Evolutionary conservation across 2,888 invertebrate species (phyloP), one percentile per base, ranked within the genome.

Genomic region (Zaprionus lineosus): DNA sequence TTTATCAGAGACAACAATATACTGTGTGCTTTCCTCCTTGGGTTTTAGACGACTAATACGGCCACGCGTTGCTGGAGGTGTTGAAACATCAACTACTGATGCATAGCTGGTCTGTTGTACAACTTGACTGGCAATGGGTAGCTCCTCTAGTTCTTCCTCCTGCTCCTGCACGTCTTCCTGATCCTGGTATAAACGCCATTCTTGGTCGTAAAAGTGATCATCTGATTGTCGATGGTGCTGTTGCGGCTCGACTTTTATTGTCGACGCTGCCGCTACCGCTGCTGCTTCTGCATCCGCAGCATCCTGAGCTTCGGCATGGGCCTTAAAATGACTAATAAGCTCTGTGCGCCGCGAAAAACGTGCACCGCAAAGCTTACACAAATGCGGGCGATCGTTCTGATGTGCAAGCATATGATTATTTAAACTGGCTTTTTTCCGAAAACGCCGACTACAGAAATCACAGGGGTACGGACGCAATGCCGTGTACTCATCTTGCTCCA

Each of bases 371-470:
- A 96, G 90, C 88, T 96, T 95, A 87, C 96, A 96, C 8, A 94
- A 93, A 87, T 95, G 95, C 1, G 95, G 95, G 5, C 95, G 91
- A 89, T 96, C 96, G 39, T 94, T 95, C 89, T 96, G 96, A 90
- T 96, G 96, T 0, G 95, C 94, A 3, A 95, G 94, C 95, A 96
- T 96, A 87, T 96, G 96, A 88, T 95, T 95, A 93, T 95, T 95
- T 0, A 96, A 91, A 62, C 95, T 95, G 2, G 94, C 94, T 86
- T 96, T 96, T 86, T 96, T 96, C 31, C 95, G 93, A 88, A 96
- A 96, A 61, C 96, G 91, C 0, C 95, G 92, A 62, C 95, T 95
- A 87, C 96, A 96, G 88, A 96, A 96, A 88, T 96, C 96, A 87
- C 96, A 96, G 0, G 96, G 96, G 91, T 95, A 95, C 0, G 96